phyloP scores from a whole-genome alignment of 1,140 invertebrate genomes.

The Wiebesia pumilae region DNA sequence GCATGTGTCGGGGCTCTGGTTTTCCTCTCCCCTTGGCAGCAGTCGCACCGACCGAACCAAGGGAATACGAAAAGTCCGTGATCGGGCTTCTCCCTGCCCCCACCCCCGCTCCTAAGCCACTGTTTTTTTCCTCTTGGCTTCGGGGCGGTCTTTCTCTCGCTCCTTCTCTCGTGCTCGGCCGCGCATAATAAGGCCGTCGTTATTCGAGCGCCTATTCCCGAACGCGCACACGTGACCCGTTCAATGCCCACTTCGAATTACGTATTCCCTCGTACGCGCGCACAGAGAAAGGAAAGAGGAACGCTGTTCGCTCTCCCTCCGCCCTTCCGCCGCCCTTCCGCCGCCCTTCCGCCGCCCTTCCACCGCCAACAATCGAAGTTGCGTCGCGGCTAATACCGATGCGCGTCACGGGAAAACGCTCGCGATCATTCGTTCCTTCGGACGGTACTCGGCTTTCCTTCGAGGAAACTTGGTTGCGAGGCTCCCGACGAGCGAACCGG shows the following conservation, averaged over 20 bases:
- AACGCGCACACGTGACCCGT: slow-evolving; percentile 23
- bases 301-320: background rate
- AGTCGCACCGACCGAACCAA: background rate
- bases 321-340: too few species aligned
- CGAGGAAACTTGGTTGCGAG: background rate
- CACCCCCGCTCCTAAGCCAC: too few species aligned
- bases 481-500: background rate
- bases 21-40: background rate
- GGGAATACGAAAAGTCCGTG: background rate
- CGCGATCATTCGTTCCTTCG: too few species aligned
- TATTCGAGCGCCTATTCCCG: slow-evolving; percentile 8
- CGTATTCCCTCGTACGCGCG: background rate
- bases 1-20: background rate
- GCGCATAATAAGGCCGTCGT: slow-evolving; percentile 30
- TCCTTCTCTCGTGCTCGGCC: background rate
- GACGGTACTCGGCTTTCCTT: background rate
- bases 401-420: background rate
- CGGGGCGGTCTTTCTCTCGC: background rate
- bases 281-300: background rate
- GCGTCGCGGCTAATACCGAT: background rate
- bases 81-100: background rate
- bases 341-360: too few species aligned
- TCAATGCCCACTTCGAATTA: slow-evolving; percentile 7
- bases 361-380: too few species aligned
- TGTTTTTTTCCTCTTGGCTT: background rate